A percentile compares a stretch with the other conserved stretches of the same genome.
phyloP scores from a whole-genome alignment of 2,888 invertebrate genomes.

The Drosophila prolongata region DNA sequence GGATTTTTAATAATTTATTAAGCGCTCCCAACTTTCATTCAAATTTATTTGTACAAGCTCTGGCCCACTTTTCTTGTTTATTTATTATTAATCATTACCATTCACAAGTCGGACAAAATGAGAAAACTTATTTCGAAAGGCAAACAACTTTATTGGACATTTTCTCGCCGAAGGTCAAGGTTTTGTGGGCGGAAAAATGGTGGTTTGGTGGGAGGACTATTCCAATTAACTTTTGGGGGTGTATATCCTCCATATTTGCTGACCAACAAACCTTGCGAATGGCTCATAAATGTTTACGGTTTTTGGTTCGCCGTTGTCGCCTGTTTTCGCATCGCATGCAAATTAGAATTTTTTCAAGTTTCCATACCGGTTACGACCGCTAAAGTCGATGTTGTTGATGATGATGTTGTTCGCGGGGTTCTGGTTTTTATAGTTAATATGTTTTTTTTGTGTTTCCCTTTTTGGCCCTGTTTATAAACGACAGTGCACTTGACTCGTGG shows the following conservation, averaged over 20 bases:
- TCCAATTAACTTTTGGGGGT: slow-evolving; percentile 48
- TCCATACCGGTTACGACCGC: slow-evolving; percentile 53
- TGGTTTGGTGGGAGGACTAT: slow-evolving; percentile 11
- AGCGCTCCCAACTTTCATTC: slow-evolving; percentile 32
- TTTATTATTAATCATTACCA: slow-evolving; percentile 39
- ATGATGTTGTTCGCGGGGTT: slow-evolving; percentile 23
- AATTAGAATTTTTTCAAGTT: slow-evolving; percentile 51
- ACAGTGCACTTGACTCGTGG: slow-evolving; percentile 34
- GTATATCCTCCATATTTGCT: slow-evolving; percentile 13
- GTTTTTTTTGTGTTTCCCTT: slow-evolving; percentile 5
- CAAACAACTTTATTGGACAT: slow-evolving; percentile 49
- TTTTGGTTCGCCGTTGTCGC: slow-evolving; percentile 31
- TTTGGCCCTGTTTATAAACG: slow-evolving; percentile 10
- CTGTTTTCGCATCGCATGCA: slow-evolving; percentile 59
- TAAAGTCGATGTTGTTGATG: slow-evolving; percentile 14
- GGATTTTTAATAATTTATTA: slow-evolving; percentile 20
- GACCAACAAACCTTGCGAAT: slow-evolving; percentile 23
- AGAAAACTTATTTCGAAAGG: slow-evolving; percentile 22
- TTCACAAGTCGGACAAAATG: neutral
- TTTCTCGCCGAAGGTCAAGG: slow-evolving; percentile 42
- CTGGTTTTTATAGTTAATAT: slow-evolving; percentile 37
- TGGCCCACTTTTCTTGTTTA: slow-evolving; percentile 51
- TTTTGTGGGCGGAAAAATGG: slow-evolving; percentile 3
- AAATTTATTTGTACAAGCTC: slow-evolving; percentile 38
- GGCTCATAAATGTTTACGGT: slow-evolving; percentile 49